Percentiles rank a stretch among this genome's conserved stretches.
phyloP scores from a whole-genome alignment of 2,888 invertebrate genomes.

The Habrosyne pyritoides region DNA sequence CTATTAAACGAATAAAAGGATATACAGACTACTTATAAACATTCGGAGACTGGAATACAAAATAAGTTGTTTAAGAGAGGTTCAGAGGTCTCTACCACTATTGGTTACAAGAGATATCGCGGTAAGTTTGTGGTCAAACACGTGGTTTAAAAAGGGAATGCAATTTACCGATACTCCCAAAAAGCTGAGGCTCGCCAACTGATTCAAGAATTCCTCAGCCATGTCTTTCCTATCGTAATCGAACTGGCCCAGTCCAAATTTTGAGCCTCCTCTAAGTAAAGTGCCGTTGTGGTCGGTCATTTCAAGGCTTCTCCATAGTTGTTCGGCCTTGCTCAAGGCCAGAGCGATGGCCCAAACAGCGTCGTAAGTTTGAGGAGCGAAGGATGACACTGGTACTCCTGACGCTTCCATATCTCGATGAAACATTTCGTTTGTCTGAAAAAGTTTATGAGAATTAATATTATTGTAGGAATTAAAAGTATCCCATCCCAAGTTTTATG shows the following conservation, averaged over 20 bases:
- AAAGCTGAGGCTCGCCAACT: slow-evolving; percentile 89
- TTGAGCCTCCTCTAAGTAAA: slow-evolving; percentile 29
- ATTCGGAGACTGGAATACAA: no score
- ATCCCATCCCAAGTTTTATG: no score
- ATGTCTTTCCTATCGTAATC: slow-evolving; percentile 89
- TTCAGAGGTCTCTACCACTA: no score
- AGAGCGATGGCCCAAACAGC: slow-evolving; percentile 96
- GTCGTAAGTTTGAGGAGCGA: slow-evolving; percentile 93
- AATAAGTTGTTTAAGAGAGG: no score
- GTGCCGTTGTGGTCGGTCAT: slow-evolving; percentile 42
- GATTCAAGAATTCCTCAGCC: slow-evolving; percentile 87
- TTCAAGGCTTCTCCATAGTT: slow-evolving; percentile 76
- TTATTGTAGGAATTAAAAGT: no score
- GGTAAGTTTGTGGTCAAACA: not conserved
- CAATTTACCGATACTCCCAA: slow-evolving; percentile 92
- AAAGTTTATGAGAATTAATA: not conserved
- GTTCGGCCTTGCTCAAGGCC: slow-evolving; percentile 87
- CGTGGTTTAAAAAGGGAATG: not conserved
- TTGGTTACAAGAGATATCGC: no score
- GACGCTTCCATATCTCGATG: slow-evolving; percentile 80
- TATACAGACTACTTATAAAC: no score
- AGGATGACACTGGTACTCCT: slow-evolving; percentile 84
- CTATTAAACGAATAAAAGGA: no score
- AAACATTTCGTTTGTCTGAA: slow-evolving; percentile 87
- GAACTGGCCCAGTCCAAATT: slow-evolving; percentile 84